Evolutionary conservation across 2,888 invertebrate species (phyloP), one percentile per base, ranked within the genome.

Genomic region (Apotomis betuletana): DNA sequence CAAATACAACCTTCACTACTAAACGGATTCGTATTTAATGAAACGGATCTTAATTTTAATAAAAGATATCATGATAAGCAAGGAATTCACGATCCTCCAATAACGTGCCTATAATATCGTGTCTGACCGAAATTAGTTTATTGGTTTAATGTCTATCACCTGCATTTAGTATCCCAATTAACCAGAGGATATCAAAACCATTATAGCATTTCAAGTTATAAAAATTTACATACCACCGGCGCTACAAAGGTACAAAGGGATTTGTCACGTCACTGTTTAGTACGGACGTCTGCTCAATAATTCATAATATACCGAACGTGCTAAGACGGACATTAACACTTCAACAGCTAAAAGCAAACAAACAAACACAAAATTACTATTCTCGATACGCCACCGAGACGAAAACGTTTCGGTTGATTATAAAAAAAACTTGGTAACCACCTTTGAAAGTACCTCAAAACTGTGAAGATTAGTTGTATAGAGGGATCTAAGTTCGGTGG

Each of bases 291-390:
- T 88, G 83, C 84, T 90, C 86, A 89, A 90, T 90, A 89, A 90
- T 90, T 90, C 90, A 90, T 90, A 49, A 49, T 49, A 87, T 83
- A 82, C 79, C 79, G 84, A 82, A 89, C 89, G 89, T 90, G 90
- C 83, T 83, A 87, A 88, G 90, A 86, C 84, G 75, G 79, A 75
- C 85, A 89, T 90, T 88, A 90, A 88, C 90, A 89, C 89, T 86
- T 87, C 80, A 79, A 85, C 83, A 83, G 79, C 76, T 78, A 74
- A 80, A 81, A 78, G 83, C 85, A 89, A 87, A 88, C 87, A 88
- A 86, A 89, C 88, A 87, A 82, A 87, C 87, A 73, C 70, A 63
- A 70, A 75, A 80, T 83, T 79, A 77, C 77, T 82, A 85, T 84
- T 82, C 82, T 77, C 74, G 74, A 64, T 76, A 78, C 80, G 81